A percentile compares a stretch with the other conserved stretches of the same genome.
These are phyloP conservation scores for Athene noctua DNA, from an alignment of 2,113 vertebrate genomes.

Conservation along the genomic window DNA sequence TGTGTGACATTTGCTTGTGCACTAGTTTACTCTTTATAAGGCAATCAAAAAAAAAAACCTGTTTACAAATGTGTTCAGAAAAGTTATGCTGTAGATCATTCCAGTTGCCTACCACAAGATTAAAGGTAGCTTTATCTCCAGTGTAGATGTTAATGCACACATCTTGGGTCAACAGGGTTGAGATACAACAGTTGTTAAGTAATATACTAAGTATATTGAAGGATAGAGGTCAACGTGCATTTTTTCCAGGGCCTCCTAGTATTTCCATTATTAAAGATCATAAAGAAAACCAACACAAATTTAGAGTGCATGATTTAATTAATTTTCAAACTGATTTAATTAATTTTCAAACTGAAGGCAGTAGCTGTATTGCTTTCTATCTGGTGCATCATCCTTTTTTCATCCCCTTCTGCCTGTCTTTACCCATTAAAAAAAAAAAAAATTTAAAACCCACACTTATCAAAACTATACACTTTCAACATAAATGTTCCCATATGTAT, in stretches of 20 bases:
- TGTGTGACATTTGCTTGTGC: neutral
- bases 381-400: neutral
- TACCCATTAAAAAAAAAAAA: neutral
- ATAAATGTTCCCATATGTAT: neutral
- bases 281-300: neutral
- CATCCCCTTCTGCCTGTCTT: neutral
- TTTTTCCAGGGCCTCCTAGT: neutral
- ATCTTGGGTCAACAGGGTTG: neutral
- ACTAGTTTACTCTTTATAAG: neutral
- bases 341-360: neutral
- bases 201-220: neutral
- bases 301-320: neutral
- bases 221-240: neutral
- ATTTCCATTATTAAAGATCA: neutral
- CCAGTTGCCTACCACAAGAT: neutral
- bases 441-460: neutral
- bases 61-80: neutral
- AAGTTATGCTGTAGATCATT: neutral
- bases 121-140: neutral
- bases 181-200: neutral
- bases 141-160: neutral
- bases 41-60: neutral
- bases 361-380: neutral
- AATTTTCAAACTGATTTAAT: neutral
- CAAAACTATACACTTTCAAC: neutral